phyloP scores from a whole-genome alignment of 2,888 invertebrate species.

The Pristionchus mayeri region DNA sequence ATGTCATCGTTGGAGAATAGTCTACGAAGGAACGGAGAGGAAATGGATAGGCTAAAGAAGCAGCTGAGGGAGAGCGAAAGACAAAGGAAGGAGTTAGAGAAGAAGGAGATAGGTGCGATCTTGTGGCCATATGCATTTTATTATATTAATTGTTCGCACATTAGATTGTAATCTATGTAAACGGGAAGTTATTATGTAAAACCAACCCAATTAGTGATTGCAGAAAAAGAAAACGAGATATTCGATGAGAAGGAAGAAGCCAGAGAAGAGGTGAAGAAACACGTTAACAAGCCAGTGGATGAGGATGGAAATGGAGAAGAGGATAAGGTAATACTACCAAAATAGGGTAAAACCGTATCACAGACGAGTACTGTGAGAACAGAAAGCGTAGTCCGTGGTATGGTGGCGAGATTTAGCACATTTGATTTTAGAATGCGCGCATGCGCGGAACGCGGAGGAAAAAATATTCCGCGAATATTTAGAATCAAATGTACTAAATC shows the following conservation, averaged over 20 bases:
- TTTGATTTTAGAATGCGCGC: not conserved
- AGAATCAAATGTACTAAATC: too few relatives aligned
- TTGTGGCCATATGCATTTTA: too few relatives aligned
- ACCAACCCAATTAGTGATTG: too few relatives aligned
- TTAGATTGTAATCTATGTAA: not conserved
- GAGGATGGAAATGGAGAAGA: conserved; percentile 11
- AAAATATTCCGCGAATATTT: too few relatives aligned
- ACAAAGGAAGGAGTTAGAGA: conserved; percentile 29
- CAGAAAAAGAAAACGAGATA: conserved; percentile 55
- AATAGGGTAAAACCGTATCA: not conserved
- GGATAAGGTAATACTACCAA: not conserved
- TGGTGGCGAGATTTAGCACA: too few relatives aligned
- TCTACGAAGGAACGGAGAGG: conserved; percentile 46
- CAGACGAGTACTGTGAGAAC: too few relatives aligned
- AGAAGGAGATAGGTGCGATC: conserved; percentile 44
- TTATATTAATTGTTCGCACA: too few relatives aligned
- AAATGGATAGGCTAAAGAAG: conserved; percentile 37
- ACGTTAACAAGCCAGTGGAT: not conserved
- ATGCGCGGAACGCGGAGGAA: too few relatives aligned
- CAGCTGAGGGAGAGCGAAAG: conserved; percentile 44
- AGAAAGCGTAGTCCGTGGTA: too few relatives aligned
- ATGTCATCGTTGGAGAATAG: conserved; percentile 17
- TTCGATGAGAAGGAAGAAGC: conserved; percentile 55
- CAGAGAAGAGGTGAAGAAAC: conserved; percentile 28
- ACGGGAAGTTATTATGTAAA: too few relatives aligned